A percentile compares a stretch with the other conserved stretches of the same genome.
Evolutionary conservation across 2,888 invertebrate genomes (phyloP).

Genomic region (Eumacrocentrus americanus): DNA sequence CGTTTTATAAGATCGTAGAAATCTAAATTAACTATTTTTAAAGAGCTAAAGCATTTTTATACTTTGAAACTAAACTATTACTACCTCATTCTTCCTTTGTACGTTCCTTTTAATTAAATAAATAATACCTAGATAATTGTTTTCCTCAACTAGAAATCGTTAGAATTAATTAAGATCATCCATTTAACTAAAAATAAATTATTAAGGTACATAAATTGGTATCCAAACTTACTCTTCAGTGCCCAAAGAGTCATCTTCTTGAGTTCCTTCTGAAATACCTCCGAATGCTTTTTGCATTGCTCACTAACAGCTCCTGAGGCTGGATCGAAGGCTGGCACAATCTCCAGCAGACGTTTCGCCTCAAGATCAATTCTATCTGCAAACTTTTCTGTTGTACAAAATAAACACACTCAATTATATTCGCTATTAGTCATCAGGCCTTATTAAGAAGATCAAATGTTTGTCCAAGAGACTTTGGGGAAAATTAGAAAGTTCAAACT

Average conservation of each 20-base stretch:
- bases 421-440: neutral
- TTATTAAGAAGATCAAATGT: neutral
- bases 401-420: neutral
- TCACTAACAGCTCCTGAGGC: conserved; percentile 52
- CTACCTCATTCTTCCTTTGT: too few species aligned
- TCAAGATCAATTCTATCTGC: conserved; percentile 50
- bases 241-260: conserved; percentile 58
- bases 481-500: too few species aligned
- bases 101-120: too few species aligned
- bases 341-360: conserved; percentile 46
- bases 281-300: conserved; percentile 52
- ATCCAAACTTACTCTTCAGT: conserved; percentile 56
- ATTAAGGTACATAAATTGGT: too few species aligned
- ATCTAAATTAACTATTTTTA: too few species aligned
- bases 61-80: too few species aligned
- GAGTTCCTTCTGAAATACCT: conserved; percentile 51
- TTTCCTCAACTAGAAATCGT: too few species aligned
- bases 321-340: conserved; percentile 54
- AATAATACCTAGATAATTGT: too few species aligned
- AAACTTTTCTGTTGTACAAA: conserved; percentile 48
- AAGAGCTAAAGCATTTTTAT: too few species aligned
- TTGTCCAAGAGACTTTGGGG: neutral
- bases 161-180: too few species aligned
- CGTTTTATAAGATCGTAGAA: neutral
- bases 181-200: too few species aligned